A percentile compares a stretch with the other conserved stretches of the same genome.
phyloP scores from a whole-genome alignment of 2,888 invertebrate genomes.

The Mystacides longicornis region DNA sequence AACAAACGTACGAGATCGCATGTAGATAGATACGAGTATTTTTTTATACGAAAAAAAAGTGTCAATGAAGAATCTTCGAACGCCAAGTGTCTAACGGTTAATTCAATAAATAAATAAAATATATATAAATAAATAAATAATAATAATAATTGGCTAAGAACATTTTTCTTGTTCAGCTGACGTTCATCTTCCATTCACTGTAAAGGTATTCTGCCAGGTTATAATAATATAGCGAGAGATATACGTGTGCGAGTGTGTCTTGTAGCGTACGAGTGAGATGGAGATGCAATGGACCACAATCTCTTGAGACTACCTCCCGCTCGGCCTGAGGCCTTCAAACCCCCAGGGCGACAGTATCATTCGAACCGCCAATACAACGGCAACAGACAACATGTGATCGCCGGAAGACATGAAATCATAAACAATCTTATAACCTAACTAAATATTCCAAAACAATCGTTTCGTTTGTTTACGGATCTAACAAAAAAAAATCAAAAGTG shows the following conservation, averaged over 20 bases:
- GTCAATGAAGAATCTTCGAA: background rate
- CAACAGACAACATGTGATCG: constrained; percentile 18
- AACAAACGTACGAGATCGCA: too few relatives aligned
- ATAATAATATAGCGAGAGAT: background rate
- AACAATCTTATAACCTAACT: constrained; percentile 12
- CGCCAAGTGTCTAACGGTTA: constrained; percentile 1
- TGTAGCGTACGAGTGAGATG: constrained; percentile 8
- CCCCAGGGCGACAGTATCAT: constrained; percentile 20
- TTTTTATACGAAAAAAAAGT: background rate
- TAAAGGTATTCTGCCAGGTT: background rate
- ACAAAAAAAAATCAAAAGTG: background rate
- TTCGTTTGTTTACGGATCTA: background rate
- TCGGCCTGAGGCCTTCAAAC: constrained; percentile 14
- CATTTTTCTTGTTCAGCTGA: background rate
- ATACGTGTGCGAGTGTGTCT: background rate
- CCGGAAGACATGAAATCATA: constrained; percentile 10
- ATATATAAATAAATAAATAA: background rate
- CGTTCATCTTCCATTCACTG: background rate
- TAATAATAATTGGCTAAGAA: background rate
- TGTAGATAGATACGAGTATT: too few relatives aligned
- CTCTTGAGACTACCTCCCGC: constrained; percentile 12
- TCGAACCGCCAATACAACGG: constrained; percentile 19
- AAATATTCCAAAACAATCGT: constrained; percentile 3
- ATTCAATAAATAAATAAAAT: background rate
- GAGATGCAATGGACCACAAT: constrained; percentile 5